A percentile compares a stretch with the other conserved stretches of the same genome.
These are phyloP conservation scores for Invenusta paracnida DNA, from an alignment of 2,888 invertebrate genomes.

Conservation along the genomic window DNA sequence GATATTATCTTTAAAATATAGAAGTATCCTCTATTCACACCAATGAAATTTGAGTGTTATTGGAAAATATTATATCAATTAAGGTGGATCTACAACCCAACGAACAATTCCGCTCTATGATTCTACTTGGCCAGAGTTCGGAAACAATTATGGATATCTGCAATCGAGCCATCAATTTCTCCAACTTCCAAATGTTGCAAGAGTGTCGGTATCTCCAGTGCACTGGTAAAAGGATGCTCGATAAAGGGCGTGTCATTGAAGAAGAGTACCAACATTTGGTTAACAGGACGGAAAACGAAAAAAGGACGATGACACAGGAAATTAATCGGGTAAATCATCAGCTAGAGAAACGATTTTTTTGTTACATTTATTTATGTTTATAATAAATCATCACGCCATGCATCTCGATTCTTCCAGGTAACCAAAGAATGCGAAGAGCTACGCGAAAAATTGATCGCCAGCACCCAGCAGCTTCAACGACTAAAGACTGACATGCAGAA, in stretches of 20 bases:
- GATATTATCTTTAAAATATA: too few relatives aligned
- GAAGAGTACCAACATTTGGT: neutral
- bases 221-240: neutral
- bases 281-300: neutral
- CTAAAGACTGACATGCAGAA: neutral
- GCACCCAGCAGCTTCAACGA: neutral
- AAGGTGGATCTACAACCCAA: neutral
- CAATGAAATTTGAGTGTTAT: too few relatives aligned
- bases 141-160: neutral
- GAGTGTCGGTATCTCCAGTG: neutral
- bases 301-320: neutral
- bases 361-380: too few relatives aligned
- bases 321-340: neutral
- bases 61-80: neutral
- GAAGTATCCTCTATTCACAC: too few relatives aligned
- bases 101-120: neutral
- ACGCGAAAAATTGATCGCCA: neutral
- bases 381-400: too few relatives aligned
- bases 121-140: neutral
- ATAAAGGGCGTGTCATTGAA: neutral
- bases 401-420: too few relatives aligned
- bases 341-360: too few relatives aligned
- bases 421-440: neutral
- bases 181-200: neutral
- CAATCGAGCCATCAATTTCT: neutral